These are phyloP conservation scores for Hesperophylax magnus DNA, from an alignment of 1,140 invertebrate genomes.

Conservation along the genomic window DNA sequence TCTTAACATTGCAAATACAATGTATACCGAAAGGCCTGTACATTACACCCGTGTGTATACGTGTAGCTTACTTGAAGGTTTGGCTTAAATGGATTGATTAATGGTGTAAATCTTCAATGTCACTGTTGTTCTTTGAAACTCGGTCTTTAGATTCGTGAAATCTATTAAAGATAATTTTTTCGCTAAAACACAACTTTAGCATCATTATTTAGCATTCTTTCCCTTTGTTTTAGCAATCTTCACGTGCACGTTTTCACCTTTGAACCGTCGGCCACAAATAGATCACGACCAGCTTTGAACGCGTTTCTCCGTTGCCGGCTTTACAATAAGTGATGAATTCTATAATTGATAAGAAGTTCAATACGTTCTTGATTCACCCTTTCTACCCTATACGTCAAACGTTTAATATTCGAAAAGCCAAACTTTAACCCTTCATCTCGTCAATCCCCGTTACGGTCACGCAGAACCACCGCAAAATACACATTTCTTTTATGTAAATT, in stretches of 20 bases:
- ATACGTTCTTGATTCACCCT: conserved; percentile 27
- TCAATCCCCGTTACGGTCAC: conserved; percentile 10
- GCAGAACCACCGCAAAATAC: neutral
- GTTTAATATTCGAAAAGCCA: conserved; percentile 36
- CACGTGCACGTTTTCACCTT: neutral
- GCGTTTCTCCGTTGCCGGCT: conserved; percentile 2
- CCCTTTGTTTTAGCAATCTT: conserved; percentile 11
- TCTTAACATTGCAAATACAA: no score
- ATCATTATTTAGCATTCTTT: no score
- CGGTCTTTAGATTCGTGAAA: no score
- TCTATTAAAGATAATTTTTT: no score
- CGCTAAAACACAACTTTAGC: no score
- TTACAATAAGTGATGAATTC: conserved; percentile 28
- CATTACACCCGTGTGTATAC: no score
- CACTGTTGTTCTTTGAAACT: no score
- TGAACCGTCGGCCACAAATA: neutral
- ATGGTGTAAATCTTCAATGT: no score
- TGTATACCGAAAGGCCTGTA: no score
- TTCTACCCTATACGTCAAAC: conserved; percentile 3
- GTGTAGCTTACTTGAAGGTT: no score
- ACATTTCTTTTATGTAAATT: conserved; percentile 10
- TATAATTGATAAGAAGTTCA: conserved; percentile 25
- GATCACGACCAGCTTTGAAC: neutral
- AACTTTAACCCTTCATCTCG: conserved; percentile 12
- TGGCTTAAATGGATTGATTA: no score